phyloP scores from a whole-genome alignment of 2,888 invertebrate genomes.

The Cetonia aurata region DNA sequence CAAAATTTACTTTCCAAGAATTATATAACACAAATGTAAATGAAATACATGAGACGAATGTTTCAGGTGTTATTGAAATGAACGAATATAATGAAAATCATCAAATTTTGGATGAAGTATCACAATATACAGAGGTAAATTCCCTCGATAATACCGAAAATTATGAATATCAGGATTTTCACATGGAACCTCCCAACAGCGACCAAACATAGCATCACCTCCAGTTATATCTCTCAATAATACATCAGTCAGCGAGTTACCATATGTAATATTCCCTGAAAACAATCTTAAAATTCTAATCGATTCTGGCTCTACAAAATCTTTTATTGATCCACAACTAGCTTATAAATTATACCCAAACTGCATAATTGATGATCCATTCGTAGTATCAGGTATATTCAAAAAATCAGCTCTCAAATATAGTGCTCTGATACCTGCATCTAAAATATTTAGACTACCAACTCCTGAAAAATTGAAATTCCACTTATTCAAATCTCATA shows the following conservation, averaged over 20 bases:
- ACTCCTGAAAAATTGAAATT: no score
- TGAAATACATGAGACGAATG: background rate
- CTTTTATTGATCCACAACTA: slow-evolving; percentile 46
- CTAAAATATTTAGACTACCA: no score
- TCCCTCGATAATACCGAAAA: no score
- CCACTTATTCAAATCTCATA: no score
- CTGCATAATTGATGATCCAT: slow-evolving; percentile 42
- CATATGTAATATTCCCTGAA: slow-evolving; percentile 47
- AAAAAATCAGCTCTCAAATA: slow-evolving; percentile 6
- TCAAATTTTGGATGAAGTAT: no score
- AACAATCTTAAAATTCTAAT: slow-evolving; percentile 47
- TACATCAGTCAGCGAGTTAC: slow-evolving; percentile 31
- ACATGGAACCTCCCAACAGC: slow-evolving; percentile 6
- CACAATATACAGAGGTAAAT: no score
- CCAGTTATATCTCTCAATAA: slow-evolving; percentile 28
- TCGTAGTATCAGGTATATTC: slow-evolving; percentile 22
- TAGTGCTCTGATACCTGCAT: no score
- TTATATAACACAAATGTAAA: background rate
- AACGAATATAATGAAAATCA: background rate
- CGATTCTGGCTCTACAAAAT: slow-evolving; percentile 47
- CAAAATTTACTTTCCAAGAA: background rate
- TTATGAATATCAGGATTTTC: background rate
- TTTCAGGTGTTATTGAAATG: background rate
- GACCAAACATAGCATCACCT: background rate
- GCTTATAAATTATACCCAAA: slow-evolving; percentile 43